These are phyloP conservation scores for Mizuhopecten yessoensis DNA, from an alignment of 1,140 invertebrate species.

Conservation along the genomic window DNA sequence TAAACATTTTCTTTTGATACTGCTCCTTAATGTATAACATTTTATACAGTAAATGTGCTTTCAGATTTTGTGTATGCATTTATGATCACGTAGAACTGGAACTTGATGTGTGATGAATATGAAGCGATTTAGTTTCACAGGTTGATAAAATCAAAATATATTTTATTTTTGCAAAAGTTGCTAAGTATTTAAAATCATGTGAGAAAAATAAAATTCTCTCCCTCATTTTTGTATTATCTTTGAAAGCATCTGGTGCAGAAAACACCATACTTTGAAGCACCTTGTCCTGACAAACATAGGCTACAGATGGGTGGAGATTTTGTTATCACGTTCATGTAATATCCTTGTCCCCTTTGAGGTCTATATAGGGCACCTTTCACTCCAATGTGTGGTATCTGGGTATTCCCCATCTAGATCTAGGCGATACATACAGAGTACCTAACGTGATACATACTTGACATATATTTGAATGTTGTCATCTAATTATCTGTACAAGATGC, in stretches of 20 bases:
- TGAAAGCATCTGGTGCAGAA: constrained; percentile 17
- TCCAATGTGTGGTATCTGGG: background rate
- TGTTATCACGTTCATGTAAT: background rate
- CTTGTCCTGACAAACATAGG: too few relatives aligned
- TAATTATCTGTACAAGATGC: constrained; percentile 27
- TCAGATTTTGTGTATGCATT: background rate
- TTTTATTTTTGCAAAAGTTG: background rate
- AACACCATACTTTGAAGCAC: background rate
- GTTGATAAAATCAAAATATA: background rate
- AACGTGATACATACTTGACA: constrained; percentile 17
- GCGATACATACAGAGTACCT: background rate
- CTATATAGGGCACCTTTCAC: background rate
- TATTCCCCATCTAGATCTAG: background rate
- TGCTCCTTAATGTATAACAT: background rate
- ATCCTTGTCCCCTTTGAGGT: background rate
- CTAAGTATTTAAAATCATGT: background rate
- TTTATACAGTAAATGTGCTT: background rate
- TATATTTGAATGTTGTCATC: constrained; percentile 20
- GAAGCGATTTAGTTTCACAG: background rate
- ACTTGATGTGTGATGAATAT: background rate
- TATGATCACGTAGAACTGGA: background rate
- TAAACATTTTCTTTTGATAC: background rate
- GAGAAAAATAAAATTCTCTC: background rate
- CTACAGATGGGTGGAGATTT: background rate
- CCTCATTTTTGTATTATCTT: background rate